Conservation (phyloP, 2,797 vertebrate species). For the Botia almorhae region DNA sequence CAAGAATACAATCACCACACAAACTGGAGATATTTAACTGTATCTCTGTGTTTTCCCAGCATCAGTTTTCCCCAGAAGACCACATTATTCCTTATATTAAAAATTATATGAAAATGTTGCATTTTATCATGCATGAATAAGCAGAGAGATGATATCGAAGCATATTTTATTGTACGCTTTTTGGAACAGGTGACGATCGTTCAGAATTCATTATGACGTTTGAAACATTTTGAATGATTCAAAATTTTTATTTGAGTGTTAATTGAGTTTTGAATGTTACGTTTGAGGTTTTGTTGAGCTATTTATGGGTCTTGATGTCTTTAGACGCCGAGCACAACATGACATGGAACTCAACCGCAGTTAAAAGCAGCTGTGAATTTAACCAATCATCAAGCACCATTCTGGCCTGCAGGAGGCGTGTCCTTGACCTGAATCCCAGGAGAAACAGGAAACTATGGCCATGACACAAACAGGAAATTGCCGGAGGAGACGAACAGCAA, state of each 20-base stretch:
- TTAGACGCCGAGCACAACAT: not conserved
- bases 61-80: not conserved
- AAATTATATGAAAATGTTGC: too few relatives aligned
- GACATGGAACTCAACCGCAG: not conserved
- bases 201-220: too few relatives aligned
- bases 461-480: slow-evolving; percentile 84
- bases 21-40: not conserved
- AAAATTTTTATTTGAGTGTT: too few relatives aligned
- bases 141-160: too few relatives aligned
- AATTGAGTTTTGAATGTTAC: too few relatives aligned
- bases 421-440: slow-evolving; percentile 63
- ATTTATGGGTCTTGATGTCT: too few relatives aligned
- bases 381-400: slow-evolving; percentile 37
- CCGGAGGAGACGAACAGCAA: slow-evolving; percentile 75
- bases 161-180: too few relatives aligned
- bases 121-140: too few relatives aligned
- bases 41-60: not conserved
- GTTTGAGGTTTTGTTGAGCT: too few relatives aligned
- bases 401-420: slow-evolving; percentile 63
- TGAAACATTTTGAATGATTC: too few relatives aligned
- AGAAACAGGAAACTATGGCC: slow-evolving; percentile 76
- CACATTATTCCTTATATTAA: not conserved
- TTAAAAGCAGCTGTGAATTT: not conserved
- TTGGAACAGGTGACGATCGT: too few relatives aligned
- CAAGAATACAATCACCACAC: too few relatives aligned